Base-by-base conservation (phyloP, 2,113 vertebrate genomes). In the Carettochelys insculpta region DNA sequence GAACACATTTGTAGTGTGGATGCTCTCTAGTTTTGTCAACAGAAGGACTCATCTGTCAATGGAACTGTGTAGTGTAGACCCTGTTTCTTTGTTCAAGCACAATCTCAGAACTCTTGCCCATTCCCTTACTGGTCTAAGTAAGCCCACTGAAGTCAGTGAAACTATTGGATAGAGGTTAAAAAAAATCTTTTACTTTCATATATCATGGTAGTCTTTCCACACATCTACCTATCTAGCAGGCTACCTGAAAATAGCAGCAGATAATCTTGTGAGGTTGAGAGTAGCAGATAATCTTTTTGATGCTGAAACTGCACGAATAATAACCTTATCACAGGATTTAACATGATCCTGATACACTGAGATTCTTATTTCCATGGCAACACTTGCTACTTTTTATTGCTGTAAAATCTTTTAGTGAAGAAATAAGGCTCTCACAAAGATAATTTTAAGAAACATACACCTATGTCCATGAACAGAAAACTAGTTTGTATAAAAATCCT, bases 291-390 rank as follows among this genome's bases (percentile, higher is more conserved):
- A 8, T 54, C 82, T 73, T 90, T 84, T 73, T 4, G 29, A 88
- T 82, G 45, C 58, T 87, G 61, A 43, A 94, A 86, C 45, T 82
- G 53, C 85, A 93, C n/a, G 5, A 80, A 9, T 76, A 95, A 48
- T 50, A 77, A 76, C 5, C 2, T 38, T 79, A 83, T 3, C 17
- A 38, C 77, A 43, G 77, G 16, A 85, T 96, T 94, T 93, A 95
- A 88, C 43, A 91, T 45, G 65, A 79, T 71, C 25, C 90, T 96
- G 56, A 81, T 88, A 73, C 12, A 81, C 56, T 51, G 22, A 83
- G 76, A 75, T 91, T 83, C 77, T 92, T 87, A 95, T 91, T 83
- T n/a, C 94, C 92, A 91, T 96, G 90, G 96, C 88, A 96, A 96
- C 93, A 47, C 31, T 86, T 90, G 76, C 43, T 90, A 31, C 11